Conservation (phyloP, 2,888 invertebrate genomes). For the Noctua comes region DNA sequence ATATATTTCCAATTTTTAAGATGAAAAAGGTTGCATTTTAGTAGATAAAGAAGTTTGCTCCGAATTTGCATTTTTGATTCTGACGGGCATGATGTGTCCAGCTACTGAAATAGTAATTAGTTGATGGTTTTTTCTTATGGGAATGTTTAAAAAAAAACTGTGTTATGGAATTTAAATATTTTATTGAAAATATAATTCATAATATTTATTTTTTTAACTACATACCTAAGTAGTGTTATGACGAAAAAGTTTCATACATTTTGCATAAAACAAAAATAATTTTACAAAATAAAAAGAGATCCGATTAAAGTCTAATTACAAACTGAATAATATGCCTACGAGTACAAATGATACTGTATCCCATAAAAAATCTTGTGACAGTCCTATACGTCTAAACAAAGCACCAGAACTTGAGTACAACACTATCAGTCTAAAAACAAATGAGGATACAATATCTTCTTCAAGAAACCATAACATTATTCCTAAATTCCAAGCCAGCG, state of each 20-base stretch:
- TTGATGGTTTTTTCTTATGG: background rate
- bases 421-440: conserved; percentile 12
- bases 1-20: conserved; percentile 60
- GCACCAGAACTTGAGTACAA: background rate
- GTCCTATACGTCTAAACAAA: background rate
- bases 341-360: background rate
- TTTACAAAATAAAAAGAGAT: conserved; percentile 15
- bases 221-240: background rate
- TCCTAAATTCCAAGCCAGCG: conserved; percentile 76
- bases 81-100: background rate
- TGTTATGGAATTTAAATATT: background rate
- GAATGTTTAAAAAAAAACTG: background rate
- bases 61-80: conserved; percentile 38
- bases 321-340: background rate
- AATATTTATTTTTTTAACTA: background rate
- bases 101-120: background rate
- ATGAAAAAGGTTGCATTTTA: conserved; percentile 47
- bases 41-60: conserved; percentile 28
- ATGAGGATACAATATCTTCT: background rate
- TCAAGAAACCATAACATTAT: conserved; percentile 67
- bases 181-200: background rate
- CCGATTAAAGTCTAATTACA: conserved; percentile 3
- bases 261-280: background rate
- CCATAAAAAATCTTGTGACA: conserved; percentile 20
- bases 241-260: background rate